Percentiles rank a stretch among this genome's conserved stretches.
These are phyloP conservation scores for Rhinoraja longicauda DNA, from an alignment of 2,797 vertebrate species.

Conservation along the genomic window DNA sequence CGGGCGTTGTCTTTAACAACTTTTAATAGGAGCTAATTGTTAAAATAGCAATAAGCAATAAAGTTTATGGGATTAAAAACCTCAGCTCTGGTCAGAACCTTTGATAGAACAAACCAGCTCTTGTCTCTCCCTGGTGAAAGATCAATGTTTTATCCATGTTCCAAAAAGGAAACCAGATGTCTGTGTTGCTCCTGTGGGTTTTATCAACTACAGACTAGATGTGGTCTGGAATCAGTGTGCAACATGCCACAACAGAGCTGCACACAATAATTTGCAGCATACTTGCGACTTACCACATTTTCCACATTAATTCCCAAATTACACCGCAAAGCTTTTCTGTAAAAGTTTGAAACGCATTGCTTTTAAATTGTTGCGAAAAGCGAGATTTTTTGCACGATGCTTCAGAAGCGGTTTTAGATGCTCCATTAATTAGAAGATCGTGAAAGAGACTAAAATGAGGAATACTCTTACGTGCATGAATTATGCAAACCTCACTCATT, in stretches of 20 bases:
- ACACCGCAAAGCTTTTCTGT: not conserved
- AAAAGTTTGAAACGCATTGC: not conserved
- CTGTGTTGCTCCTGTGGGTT: not conserved
- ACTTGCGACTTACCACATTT: not conserved
- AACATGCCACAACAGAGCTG: not conserved
- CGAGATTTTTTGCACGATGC: no score
- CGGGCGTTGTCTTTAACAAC: not conserved
- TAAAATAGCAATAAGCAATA: slow-evolving; percentile 13
- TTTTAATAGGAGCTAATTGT: not conserved
- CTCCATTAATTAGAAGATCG: not conserved
- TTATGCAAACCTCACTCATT: not conserved
- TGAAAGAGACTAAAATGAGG: not conserved
- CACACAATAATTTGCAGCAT: not conserved
- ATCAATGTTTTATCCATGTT: slow-evolving; percentile 28
- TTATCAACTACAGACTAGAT: slow-evolving; percentile 24
- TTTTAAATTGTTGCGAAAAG: not conserved
- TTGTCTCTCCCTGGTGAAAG: not conserved
- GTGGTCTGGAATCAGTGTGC: not conserved
- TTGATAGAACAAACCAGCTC: not conserved
- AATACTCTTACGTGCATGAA: not conserved
- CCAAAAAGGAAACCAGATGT: slow-evolving; percentile 38
- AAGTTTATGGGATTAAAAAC: not conserved
- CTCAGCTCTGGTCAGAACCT: not conserved
- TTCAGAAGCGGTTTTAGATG: not conserved
- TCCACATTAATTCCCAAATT: slow-evolving; percentile 7